Evolutionary conservation across 2,888 invertebrate genomes (phyloP).

Genomic region (Sialis lutaria): DNA sequence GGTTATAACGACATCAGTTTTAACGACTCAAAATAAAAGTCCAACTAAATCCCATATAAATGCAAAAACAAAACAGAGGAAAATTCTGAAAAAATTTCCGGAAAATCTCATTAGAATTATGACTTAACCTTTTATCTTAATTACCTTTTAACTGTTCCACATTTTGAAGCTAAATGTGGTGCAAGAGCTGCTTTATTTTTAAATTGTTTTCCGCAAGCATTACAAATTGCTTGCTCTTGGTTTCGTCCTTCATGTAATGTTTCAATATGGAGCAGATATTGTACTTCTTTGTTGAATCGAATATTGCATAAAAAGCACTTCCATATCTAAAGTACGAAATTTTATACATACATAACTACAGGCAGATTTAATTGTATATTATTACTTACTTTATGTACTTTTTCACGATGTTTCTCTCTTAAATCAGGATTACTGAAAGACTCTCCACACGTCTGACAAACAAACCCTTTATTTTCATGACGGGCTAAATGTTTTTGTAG

Average conservation of each 20-base stretch:
- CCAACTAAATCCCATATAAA: too few relatives aligned
- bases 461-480: slow-evolving; percentile 25
- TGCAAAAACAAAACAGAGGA: too few relatives aligned
- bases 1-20: too few relatives aligned
- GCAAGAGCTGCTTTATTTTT: slow-evolving; percentile 23
- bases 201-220: slow-evolving; percentile 26
- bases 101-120: too few relatives aligned
- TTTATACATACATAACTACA: too few relatives aligned
- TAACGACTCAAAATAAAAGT: too few relatives aligned
- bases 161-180: slow-evolving; percentile 22
- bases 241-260: slow-evolving; percentile 22
- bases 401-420: slow-evolving; percentile 8
- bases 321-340: slow-evolving; percentile 4
- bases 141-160: slow-evolving; percentile 24
- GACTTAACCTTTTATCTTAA: not conserved
- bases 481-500: slow-evolving; percentile 24
- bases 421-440: slow-evolving; percentile 4
- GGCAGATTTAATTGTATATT: not conserved
- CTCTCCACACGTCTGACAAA: slow-evolving; percentile 22
- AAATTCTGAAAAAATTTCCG: too few relatives aligned
- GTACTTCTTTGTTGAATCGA: slow-evolving; percentile 19
- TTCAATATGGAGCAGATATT: slow-evolving; percentile 23
- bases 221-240: slow-evolving; percentile 22
- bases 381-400: slow-evolving; percentile 6
- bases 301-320: slow-evolving; percentile 9